Evolutionary conservation across 1,140 invertebrate genomes (phyloP).

Genomic region (Chironomus striatipennis): DNA sequence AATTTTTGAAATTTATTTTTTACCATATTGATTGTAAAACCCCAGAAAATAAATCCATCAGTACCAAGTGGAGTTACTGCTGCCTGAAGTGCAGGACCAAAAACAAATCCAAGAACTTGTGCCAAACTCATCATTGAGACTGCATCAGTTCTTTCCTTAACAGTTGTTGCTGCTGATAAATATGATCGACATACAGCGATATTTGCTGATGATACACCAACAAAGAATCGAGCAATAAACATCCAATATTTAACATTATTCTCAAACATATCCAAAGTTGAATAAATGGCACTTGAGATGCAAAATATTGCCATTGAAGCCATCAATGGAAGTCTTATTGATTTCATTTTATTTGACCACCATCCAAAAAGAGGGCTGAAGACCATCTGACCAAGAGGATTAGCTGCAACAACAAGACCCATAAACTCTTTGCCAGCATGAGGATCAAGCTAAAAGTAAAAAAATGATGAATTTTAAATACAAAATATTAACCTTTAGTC

Average conservation of each 20-base stretch:
- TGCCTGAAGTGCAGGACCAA: slow-evolving; percentile 72
- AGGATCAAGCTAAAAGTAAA: slow-evolving; percentile 69
- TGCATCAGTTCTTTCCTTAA: slow-evolving; percentile 69
- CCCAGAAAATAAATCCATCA: slow-evolving; percentile 47
- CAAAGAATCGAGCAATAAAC: slow-evolving; percentile 65
- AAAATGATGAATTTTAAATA: no score
- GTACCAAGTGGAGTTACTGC: slow-evolving; percentile 64
- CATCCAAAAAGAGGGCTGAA: slow-evolving; percentile 79
- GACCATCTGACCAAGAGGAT: slow-evolving; percentile 80
- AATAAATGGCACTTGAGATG: slow-evolving; percentile 68
- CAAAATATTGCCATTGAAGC: slow-evolving; percentile 64
- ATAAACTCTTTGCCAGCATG: slow-evolving; percentile 70
- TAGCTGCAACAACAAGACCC: slow-evolving; percentile 76
- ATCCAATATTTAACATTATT: slow-evolving; percentile 59
- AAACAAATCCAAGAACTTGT: slow-evolving; percentile 81
- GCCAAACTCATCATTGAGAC: slow-evolving; percentile 78
- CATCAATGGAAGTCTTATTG: slow-evolving; percentile 61
- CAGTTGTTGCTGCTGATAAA: slow-evolving; percentile 71
- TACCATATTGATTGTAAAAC: slow-evolving; percentile 60
- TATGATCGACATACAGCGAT: slow-evolving; percentile 80
- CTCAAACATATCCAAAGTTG: slow-evolving; percentile 58
- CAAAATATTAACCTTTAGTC: no score
- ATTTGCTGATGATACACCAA: slow-evolving; percentile 73
- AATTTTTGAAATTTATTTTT: not conserved
- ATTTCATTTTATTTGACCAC: slow-evolving; percentile 69